Percentiles rank a stretch among this genome's conserved stretches.
These are phyloP conservation scores for Caenorhabditis doughertyi DNA, from an alignment of 2,888 invertebrate species.

Conservation along the genomic window DNA sequence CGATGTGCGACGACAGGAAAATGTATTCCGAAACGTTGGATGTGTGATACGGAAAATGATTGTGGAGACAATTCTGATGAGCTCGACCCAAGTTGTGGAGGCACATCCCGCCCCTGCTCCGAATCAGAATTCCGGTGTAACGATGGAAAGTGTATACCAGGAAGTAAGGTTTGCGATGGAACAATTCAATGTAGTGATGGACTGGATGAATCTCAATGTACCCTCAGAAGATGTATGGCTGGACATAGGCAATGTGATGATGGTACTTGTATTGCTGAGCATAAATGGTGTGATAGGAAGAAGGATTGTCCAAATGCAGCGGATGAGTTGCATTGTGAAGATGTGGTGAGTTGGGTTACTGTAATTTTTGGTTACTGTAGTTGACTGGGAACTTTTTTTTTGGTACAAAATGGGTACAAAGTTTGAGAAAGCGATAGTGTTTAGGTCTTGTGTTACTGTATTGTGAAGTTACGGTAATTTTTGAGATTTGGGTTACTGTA, in stretches of 20 bases:
- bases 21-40: constrained; percentile 89
- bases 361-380: too few species aligned
- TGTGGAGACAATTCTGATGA: constrained; percentile 93
- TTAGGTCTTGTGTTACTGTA: too few species aligned
- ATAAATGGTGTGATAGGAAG: constrained; percentile 81
- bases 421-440: neutral
- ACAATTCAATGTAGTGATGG: constrained; percentile 95
- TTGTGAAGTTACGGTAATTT: too few species aligned
- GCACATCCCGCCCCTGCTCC: constrained; percentile 86
- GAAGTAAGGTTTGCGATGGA: constrained; percentile 95
- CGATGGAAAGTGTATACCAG: constrained; percentile 93
- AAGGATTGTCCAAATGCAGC: constrained; percentile 81
- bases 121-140: constrained; percentile 83
- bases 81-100: constrained; percentile 84
- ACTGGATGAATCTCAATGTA: constrained; percentile 87
- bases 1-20: constrained; percentile 86
- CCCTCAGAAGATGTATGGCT: constrained; percentile 74
- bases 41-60: constrained; percentile 88
- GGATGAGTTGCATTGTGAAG: constrained; percentile 79
- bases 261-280: constrained; percentile 81
- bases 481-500: too few species aligned
- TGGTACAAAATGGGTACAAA: neutral
- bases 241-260: constrained; percentile 81
- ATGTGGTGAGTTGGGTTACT: constrained; percentile 48
- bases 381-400: too few species aligned